These are phyloP conservation scores for Irena cyanogastra DNA, from an alignment of 2,113 vertebrate species.

Conservation along the genomic window DNA sequence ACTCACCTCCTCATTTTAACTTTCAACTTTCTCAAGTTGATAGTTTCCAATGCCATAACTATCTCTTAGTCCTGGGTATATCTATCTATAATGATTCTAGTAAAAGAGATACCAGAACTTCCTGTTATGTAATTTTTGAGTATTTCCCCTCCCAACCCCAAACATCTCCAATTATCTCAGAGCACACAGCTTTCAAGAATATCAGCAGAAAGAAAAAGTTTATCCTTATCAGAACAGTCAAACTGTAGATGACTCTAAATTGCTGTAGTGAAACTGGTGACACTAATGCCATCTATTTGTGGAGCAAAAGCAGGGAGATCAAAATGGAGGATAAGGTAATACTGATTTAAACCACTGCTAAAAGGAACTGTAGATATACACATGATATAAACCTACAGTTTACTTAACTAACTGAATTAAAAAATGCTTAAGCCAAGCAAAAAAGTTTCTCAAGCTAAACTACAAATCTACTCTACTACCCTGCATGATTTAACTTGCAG, in stretches of 20 bases:
- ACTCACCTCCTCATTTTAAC: not conserved
- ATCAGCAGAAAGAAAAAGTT: not conserved
- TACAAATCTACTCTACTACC: not conserved
- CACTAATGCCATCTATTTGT: not conserved
- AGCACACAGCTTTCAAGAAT: not conserved
- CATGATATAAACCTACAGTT: not conserved
- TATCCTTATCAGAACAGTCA: not conserved
- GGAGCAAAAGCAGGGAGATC: not conserved
- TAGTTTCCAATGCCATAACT: not conserved
- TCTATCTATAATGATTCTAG: not conserved
- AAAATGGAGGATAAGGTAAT: not conserved
- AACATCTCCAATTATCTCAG: not conserved
- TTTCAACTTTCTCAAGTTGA: not conserved
- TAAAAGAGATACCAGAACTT: not conserved
- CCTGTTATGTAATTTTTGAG: not conserved
- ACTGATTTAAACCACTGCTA: not conserved
- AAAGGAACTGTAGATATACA: not conserved
- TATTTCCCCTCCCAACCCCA: not conserved
- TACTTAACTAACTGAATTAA: not conserved
- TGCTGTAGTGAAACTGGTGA: not conserved
- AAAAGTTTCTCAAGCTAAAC: not conserved
- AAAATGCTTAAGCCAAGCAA: not conserved
- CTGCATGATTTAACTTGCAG: not conserved
- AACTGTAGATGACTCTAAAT: not conserved
- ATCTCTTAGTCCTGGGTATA: not conserved